These are phyloP conservation scores for Trichonephila clavata DNA, from an alignment of 1,140 invertebrate genomes.

Conservation along the genomic window DNA sequence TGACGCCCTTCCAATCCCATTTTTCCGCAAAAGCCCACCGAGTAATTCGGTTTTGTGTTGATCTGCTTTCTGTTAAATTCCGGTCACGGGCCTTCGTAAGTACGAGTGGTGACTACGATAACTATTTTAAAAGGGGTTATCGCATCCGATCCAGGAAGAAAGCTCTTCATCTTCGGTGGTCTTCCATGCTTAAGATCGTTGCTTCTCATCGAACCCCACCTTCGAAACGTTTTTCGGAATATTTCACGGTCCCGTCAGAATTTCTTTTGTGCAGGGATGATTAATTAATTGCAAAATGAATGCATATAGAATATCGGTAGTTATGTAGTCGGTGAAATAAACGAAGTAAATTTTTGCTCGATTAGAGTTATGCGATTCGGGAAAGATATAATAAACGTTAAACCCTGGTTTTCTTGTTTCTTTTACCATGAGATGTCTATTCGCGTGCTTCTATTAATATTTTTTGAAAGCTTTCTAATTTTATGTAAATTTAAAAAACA, in stretches of 20 bases:
- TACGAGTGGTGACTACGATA: constrained; percentile 35
- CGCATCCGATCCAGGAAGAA: background rate
- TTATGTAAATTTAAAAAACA: too few relatives aligned
- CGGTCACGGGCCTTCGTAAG: constrained; percentile 30
- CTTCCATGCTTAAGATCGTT: background rate
- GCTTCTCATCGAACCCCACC: background rate
- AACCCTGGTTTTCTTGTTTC: too few relatives aligned
- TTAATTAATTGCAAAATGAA: background rate
- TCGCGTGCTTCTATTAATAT: too few relatives aligned
- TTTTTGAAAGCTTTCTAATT: too few relatives aligned
- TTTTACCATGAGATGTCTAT: too few relatives aligned
- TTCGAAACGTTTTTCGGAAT: background rate
- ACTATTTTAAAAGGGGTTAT: constrained; percentile 25
- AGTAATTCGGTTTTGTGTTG: constrained; percentile 9
- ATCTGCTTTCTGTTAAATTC: background rate
- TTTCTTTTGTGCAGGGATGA: background rate
- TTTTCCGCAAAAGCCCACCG: background rate
- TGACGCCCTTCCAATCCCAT: background rate
- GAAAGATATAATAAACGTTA: too few relatives aligned
- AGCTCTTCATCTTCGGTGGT: background rate
- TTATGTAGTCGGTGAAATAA: background rate
- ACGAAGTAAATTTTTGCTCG: background rate
- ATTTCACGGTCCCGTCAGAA: background rate
- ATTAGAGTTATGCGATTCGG: too few relatives aligned
- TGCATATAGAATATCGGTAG: background rate